These are phyloP conservation scores for Lepidurus apus DNA, from an alignment of 1,140 invertebrate species.

Conservation along the genomic window DNA sequence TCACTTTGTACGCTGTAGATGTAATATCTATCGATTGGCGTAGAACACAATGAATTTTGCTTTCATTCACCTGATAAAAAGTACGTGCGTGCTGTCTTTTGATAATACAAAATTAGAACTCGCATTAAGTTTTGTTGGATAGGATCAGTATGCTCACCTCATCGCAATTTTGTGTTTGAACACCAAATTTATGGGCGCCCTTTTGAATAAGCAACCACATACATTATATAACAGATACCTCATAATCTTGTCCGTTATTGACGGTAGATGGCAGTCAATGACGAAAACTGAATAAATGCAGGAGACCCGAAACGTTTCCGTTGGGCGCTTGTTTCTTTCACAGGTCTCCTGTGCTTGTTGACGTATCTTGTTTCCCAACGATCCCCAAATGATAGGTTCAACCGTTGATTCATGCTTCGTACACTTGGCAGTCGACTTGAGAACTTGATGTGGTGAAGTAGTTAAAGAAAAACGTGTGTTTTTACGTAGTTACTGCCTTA, in stretches of 20 bases:
- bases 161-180: too few relatives aligned
- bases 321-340: background rate
- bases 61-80: constrained; percentile 19
- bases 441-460: background rate
- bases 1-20: background rate
- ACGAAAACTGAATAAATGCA: background rate
- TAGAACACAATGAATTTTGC: background rate
- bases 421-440: background rate
- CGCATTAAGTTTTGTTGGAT: background rate
- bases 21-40: constrained; percentile 1
- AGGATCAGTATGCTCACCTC: background rate
- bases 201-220: background rate
- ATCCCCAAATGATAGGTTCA: constrained; percentile 1
- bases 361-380: background rate
- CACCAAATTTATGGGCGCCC: background rate
- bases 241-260: too few relatives aligned
- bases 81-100: constrained; percentile 2
- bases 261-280: background rate
- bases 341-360: background rate
- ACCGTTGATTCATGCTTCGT: constrained; percentile 1
- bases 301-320: background rate
- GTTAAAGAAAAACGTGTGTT: background rate
- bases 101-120: constrained; percentile 17
- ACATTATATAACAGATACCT: too few relatives aligned
- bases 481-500: background rate